Evolutionary conservation across 2,113 vertebrate genomes (phyloP), one percentile per base, ranked within the genome.

Genomic region (Cichladusa arquata): DNA sequence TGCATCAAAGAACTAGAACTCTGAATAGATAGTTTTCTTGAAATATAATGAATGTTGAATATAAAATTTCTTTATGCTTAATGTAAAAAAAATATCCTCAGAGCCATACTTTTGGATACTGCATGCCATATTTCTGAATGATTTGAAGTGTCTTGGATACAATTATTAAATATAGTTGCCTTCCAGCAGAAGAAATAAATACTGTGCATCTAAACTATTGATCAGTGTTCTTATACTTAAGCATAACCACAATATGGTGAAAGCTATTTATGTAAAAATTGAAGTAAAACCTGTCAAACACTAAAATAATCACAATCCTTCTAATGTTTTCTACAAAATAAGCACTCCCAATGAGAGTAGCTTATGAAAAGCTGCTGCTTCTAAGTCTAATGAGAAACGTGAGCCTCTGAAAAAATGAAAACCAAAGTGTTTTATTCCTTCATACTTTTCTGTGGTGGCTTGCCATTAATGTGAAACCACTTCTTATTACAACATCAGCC

Each of bases 41-140:
- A 98, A 96, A 97, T 97, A 97, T 97, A 97, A 93, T 97, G 98
- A 98, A 97, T 98, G 98, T 98, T 97, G 98, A 98, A 97, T 96
- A 97, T 97, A 97, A 97, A 97, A 95, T 97, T 97, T 98, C 97
- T 97, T 97, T 98, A 97, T 88, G 97, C 98, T 97, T 97, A 97
- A 97, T 98, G 98, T 98, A 98, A 98, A 98, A 97, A 97, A 85
- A 92, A 98, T 95, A 97, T 98, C 97, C 97, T 98, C 98, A 98
- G 97, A 98, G 98, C 98, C 98, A 98, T 98, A 98, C 96, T 98
- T 98, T 98, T 98, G 98, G 98, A 98, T 98, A 98, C 98, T 98
- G 98, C 98, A 98, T 98, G 98, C 98, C 97, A 96, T 97, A 97
- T 98, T 98, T 98, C 98, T 95, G 97, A 98, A 98, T 98, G 97